Conservation (phyloP, 2,113 vertebrate species). For the Saguinus midas region DNA sequence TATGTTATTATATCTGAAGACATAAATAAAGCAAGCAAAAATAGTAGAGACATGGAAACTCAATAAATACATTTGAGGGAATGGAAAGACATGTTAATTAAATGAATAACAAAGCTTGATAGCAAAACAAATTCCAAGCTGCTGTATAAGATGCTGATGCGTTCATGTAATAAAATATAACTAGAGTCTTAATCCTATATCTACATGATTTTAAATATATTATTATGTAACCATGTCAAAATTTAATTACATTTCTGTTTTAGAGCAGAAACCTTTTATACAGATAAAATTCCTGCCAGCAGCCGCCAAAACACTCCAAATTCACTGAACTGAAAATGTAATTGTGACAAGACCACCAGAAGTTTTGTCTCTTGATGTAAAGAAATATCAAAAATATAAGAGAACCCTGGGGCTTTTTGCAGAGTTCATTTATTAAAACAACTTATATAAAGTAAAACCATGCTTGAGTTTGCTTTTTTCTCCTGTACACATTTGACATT, state of each 20-base stretch:
- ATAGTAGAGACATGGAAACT: not conserved
- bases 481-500: conserved; percentile 53
- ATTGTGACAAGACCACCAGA: conserved; percentile 56
- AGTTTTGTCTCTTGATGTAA: conserved; percentile 56
- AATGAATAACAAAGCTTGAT: conserved; percentile 29
- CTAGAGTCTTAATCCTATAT: conserved; percentile 49
- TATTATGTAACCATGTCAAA: conserved; percentile 59
- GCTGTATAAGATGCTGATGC: not conserved
- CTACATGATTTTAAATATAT: conserved; percentile 73
- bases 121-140: conserved; percentile 47
- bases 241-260: conserved; percentile 71
- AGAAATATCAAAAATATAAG: conserved; percentile 67
- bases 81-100: not conserved
- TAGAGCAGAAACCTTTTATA: conserved; percentile 77
- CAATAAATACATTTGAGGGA: not conserved
- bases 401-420: conserved; percentile 58
- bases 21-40: conserved; percentile 21
- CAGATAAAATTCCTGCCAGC: conserved; percentile 72
- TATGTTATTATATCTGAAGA: conserved; percentile 13
- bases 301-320: conserved; percentile 75
- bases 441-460: conserved; percentile 47
- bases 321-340: conserved; percentile 74
- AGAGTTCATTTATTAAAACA: conserved; percentile 67
- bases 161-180: conserved; percentile 58
- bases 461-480: conserved; percentile 26